Conservation (phyloP, 1,140 invertebrate genomes). For the Drosophila sproati region DNA sequence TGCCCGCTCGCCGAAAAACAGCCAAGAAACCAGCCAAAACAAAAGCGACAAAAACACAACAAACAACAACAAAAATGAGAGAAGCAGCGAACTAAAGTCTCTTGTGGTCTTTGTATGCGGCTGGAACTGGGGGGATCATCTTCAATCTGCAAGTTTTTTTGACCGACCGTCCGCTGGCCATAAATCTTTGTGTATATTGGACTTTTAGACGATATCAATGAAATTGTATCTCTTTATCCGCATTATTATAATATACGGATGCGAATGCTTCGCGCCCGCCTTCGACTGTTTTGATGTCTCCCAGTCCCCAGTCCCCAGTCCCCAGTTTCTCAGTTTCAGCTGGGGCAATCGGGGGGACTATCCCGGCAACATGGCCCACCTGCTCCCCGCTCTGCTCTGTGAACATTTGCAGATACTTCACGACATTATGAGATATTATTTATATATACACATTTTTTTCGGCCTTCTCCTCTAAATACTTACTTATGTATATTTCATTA, state of each 20-base stretch:
- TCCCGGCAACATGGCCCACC: conserved; percentile 15
- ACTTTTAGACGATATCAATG: conserved; percentile 84
- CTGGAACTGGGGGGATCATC: conserved; percentile 59
- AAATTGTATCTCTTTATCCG: conserved; percentile 85
- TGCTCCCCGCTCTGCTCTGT: conserved; percentile 11
- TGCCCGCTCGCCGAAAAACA: conserved; percentile 21
- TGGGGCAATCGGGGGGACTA: not conserved
- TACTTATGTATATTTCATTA: conserved; percentile 73
- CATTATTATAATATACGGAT: conserved; percentile 84
- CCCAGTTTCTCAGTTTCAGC: not conserved
- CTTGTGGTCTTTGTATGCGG: conserved; percentile 30
- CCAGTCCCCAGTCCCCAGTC: not conserved
- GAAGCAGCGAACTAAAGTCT: conserved; percentile 27
- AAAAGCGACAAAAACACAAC: conserved; percentile 40
- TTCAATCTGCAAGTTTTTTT: conserved; percentile 44
- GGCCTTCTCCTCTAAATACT: conserved; percentile 50
- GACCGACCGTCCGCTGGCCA: conserved; percentile 54
- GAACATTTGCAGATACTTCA: conserved; percentile 68
- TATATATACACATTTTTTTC: conserved; percentile 57
- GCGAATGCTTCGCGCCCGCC: conserved; percentile 48
- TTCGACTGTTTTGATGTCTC: not conserved
- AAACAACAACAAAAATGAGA: conserved; percentile 20
- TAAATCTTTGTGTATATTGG: conserved; percentile 83
- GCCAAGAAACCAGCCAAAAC: conserved; percentile 21
- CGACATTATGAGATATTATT: conserved; percentile 82